Evolutionary conservation across 2,797 vertebrate genomes (phyloP).

Genomic region (Eurystomus glaucurus): DNA sequence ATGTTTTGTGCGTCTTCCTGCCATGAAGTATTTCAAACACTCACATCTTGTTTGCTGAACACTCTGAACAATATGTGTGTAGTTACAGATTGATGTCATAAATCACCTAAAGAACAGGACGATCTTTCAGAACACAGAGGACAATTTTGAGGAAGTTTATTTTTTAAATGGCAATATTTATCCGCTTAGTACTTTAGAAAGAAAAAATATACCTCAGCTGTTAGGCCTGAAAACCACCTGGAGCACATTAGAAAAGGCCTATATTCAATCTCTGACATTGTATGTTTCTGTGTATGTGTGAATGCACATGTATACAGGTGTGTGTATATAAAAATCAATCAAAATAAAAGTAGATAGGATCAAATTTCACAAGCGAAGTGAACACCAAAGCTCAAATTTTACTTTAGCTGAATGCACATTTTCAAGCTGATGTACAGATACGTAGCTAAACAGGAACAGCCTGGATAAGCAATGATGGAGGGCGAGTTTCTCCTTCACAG

Average conservation of each 20-base stretch:
- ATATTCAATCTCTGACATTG: not conserved
- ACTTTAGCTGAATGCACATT: not conserved
- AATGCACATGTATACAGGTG: not conserved
- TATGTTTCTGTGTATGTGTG: not conserved
- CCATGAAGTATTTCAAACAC: slow-evolving; percentile 69
- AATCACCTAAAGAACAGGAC: slow-evolving; percentile 70
- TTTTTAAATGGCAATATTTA: slow-evolving; percentile 63
- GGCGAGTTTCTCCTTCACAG: not conserved
- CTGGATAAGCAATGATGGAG: not conserved
- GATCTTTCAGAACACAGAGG: slow-evolving; percentile 64
- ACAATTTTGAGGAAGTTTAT: slow-evolving; percentile 74
- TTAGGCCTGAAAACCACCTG: slow-evolving; percentile 2
- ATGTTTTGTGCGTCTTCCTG: slow-evolving; percentile 42
- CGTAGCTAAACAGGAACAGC: not conserved
- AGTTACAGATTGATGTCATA: slow-evolving; percentile 67
- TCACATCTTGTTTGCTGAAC: slow-evolving; percentile 77
- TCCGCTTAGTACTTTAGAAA: slow-evolving; percentile 10
- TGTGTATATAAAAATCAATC: not conserved
- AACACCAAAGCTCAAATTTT: not conserved
- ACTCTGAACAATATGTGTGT: slow-evolving; percentile 49
- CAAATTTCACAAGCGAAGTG: not conserved
- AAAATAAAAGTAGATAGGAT: not conserved
- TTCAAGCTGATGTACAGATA: not conserved
- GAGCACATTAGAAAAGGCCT: not conserved
- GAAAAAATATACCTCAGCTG: not conserved